These are phyloP conservation scores for Cochlearius cochlearius DNA, from an alignment of 2,113 vertebrate genomes.

Conservation along the genomic window DNA sequence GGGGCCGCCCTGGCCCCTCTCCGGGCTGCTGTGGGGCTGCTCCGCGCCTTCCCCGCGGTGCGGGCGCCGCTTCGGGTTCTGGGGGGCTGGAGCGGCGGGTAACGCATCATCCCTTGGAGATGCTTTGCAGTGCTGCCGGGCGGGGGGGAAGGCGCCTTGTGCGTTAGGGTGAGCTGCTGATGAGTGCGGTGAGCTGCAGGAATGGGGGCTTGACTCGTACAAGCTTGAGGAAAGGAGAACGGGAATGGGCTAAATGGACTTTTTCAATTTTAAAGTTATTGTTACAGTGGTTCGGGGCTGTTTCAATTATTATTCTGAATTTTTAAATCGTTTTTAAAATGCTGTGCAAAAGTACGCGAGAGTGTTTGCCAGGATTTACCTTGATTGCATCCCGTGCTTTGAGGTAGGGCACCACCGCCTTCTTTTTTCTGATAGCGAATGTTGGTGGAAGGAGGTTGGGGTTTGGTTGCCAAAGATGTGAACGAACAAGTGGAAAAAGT, in stretches of 20 bases:
- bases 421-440: accelerated
- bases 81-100: not conserved
- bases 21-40: not conserved
- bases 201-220: accelerated
- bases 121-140: not conserved
- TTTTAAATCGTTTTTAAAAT: not conserved
- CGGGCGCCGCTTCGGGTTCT: too few relatives aligned
- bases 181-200: not conserved
- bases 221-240: not conserved
- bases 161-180: accelerated
- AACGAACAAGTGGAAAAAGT: not conserved
- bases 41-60: accelerated
- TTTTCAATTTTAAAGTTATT: not conserved
- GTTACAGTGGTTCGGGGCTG: too few relatives aligned
- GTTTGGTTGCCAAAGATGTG: not conserved
- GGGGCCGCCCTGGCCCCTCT: not conserved
- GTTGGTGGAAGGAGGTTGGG: not conserved
- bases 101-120: accelerated
- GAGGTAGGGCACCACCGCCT: not conserved
- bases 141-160: accelerated
- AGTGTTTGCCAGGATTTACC: not conserved
- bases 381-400: accelerated
- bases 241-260: accelerated
- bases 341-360: accelerated
- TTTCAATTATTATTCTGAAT: accelerated